Evolutionary conservation across 2,113 vertebrate genomes (phyloP).

Genomic region (Hemiscyllium ocellatum): DNA sequence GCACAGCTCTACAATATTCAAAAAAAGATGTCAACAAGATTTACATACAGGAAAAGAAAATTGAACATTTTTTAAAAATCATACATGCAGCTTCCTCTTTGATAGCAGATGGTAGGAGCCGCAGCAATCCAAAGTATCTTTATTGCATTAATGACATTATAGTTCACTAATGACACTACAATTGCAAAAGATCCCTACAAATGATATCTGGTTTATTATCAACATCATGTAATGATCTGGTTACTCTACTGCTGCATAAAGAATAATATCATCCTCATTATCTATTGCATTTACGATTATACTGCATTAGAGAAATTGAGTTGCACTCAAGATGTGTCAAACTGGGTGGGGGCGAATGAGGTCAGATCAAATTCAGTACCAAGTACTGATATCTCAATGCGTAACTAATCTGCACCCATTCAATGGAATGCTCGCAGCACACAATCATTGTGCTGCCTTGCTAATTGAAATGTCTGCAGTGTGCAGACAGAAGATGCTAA

Average conservation of each 20-base stretch:
- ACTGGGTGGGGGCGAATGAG: not conserved
- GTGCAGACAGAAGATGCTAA: not conserved
- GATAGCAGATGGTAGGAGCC: constrained; percentile 21
- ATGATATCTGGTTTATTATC: constrained; percentile 14
- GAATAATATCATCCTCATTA: not conserved
- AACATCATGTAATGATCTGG: not conserved
- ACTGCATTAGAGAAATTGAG: not conserved
- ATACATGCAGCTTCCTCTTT: not conserved
- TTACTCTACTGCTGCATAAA: not conserved
- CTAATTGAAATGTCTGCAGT: not conserved
- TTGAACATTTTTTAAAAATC: not conserved
- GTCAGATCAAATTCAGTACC: not conserved
- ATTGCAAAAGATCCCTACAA: constrained; percentile 6
- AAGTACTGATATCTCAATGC: not conserved
- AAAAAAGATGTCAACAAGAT: not conserved
- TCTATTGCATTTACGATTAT: not conserved
- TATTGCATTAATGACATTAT: constrained; percentile 27
- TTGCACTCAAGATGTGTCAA: not conserved
- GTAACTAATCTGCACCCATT: not conserved
- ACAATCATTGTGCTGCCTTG: not conserved
- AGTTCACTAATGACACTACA: constrained; percentile 1
- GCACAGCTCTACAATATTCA: not conserved
- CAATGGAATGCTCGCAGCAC: not conserved
- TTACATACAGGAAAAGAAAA: not conserved
- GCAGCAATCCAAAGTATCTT: constrained; percentile 21